Conservation (phyloP, 2,113 vertebrate species). For the Myotis davidii region DNA sequence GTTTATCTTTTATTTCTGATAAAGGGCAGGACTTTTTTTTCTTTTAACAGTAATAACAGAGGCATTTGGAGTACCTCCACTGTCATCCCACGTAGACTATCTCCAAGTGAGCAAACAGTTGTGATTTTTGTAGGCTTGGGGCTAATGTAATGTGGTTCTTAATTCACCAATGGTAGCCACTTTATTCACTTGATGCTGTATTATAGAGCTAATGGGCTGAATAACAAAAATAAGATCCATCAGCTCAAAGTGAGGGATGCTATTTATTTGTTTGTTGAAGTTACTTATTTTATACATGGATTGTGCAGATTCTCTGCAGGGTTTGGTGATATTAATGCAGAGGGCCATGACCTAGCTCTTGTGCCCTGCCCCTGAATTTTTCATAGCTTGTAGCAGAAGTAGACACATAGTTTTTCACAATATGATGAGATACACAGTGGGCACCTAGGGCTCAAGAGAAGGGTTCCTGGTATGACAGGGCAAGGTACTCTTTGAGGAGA, state of each 20-base stretch:
- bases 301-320: neutral
- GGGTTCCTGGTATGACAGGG: neutral
- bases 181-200: neutral
- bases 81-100: neutral
- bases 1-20: slow-evolving; percentile 56
- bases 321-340: neutral
- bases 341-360: neutral
- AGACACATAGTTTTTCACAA: neutral
- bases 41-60: slow-evolving; percentile 26
- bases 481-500: neutral
- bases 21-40: neutral
- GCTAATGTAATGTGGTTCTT: neutral
- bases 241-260: neutral
- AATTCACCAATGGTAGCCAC: neutral
- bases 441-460: neutral
- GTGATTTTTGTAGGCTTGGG: neutral
- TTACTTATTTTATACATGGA: neutral
- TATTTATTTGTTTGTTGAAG: neutral
- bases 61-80: neutral
- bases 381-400: neutral
- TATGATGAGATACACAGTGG: neutral
- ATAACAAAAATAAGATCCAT: neutral
- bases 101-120: neutral
- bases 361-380: neutral
- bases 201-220: neutral